A percentile compares a stretch with the other conserved stretches of the same genome.
phyloP scores from a whole-genome alignment of 2,888 invertebrate genomes.

The Ramazzottius varieornatus region DNA sequence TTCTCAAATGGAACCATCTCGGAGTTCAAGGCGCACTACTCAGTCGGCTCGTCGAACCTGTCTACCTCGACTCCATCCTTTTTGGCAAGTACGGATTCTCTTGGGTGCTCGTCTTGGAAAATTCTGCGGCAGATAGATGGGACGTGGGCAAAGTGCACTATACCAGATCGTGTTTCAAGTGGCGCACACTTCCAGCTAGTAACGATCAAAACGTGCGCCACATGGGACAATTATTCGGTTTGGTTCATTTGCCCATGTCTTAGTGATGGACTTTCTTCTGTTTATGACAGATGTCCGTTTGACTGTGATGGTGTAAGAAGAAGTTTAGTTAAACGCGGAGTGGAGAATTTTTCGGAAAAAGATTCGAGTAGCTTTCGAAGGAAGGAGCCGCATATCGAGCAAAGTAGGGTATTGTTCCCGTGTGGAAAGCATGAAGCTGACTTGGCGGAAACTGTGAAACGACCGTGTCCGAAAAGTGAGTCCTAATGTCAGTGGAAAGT shows the following conservation, averaged over 20 bases:
- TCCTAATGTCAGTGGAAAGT: slow-evolving; percentile 21
- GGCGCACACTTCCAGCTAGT: no score
- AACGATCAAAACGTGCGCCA: no score
- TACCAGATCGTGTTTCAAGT: not conserved
- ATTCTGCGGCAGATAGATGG: no score
- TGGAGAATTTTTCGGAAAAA: slow-evolving; percentile 11
- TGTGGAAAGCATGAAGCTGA: slow-evolving; percentile 16
- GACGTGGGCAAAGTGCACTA: not conserved
- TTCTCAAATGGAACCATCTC: slow-evolving; percentile 58
- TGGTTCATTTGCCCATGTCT: no score
- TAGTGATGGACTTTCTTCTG: no score
- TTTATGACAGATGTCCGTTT: slow-evolving; percentile 27
- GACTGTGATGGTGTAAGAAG: slow-evolving; percentile 32
- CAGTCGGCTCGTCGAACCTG: slow-evolving; percentile 34
- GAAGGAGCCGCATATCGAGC: slow-evolving; percentile 12
- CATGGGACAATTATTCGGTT: no score
- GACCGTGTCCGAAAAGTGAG: slow-evolving; percentile 32
- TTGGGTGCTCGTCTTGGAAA: not conserved
- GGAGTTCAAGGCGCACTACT: slow-evolving; percentile 58
- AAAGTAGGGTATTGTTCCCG: slow-evolving; percentile 12
- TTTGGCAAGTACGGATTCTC: slow-evolving; percentile 34
- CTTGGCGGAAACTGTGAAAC: not conserved
- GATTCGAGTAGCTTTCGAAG: slow-evolving; percentile 13
- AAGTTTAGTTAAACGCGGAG: slow-evolving; percentile 25
- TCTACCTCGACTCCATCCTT: slow-evolving; percentile 41